These are phyloP conservation scores for Formica selysi DNA, from an alignment of 1,140 invertebrate genomes.

Conservation along the genomic window DNA sequence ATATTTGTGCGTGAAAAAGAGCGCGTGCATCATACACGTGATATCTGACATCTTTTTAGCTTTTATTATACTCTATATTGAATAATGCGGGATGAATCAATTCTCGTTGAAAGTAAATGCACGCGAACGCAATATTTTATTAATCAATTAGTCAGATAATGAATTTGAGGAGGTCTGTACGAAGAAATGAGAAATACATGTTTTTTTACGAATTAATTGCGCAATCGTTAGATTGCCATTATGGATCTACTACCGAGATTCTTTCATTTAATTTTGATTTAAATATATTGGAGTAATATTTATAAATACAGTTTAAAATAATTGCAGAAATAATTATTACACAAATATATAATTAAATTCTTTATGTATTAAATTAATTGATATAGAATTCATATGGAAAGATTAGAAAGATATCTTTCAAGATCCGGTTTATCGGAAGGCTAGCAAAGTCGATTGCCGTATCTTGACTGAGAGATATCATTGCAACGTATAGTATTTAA, in stretches of 20 bases:
- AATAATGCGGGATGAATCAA: background rate
- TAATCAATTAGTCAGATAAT: constrained; percentile 18
- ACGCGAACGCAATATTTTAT: background rate
- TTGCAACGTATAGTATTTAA: background rate
- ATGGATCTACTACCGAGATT: background rate
- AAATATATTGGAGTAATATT: background rate
- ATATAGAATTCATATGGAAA: background rate
- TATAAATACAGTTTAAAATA: background rate
- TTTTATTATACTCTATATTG: background rate
- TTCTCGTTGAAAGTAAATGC: background rate
- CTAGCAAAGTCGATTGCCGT: too few species aligned
- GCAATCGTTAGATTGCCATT: background rate
- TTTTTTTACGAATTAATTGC: constrained; percentile 20
- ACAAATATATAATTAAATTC: constrained; percentile 10
- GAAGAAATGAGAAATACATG: background rate
- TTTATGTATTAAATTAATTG: background rate
- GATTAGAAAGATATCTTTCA: background rate
- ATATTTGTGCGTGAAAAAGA: background rate
- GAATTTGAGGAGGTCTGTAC: too few species aligned
- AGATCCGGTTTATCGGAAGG: too few species aligned
- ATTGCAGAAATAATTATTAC: background rate
- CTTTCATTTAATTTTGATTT: background rate
- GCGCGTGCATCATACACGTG: too few species aligned
- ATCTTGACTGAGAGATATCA: too few species aligned
- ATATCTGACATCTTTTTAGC: background rate